Evolutionary conservation across 2,113 vertebrate genomes (phyloP).

Genomic region (Calidris pygmaea): DNA sequence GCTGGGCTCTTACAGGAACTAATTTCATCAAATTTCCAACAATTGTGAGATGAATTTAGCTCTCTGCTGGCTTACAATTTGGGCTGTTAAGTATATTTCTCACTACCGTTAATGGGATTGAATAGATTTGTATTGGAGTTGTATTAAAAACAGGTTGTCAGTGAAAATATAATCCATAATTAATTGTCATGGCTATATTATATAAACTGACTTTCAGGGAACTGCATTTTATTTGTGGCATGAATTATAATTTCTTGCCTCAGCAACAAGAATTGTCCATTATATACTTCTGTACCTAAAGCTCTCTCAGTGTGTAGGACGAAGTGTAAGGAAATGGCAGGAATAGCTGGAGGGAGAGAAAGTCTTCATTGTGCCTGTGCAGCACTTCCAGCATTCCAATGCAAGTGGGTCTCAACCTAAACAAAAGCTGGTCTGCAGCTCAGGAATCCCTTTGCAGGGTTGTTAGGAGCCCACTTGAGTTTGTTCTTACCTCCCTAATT

Average conservation of each 20-base stretch:
- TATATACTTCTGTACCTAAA: background rate
- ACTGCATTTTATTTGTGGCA: background rate
- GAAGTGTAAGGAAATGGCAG: background rate
- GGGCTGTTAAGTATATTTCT: background rate
- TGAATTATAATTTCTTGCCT: background rate
- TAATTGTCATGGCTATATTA: background rate
- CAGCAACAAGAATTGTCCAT: background rate
- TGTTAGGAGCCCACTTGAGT: conserved; percentile 17
- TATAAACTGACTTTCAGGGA: background rate
- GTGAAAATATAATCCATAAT: background rate
- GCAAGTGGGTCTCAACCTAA: conserved; percentile 2
- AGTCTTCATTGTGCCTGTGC: conserved; percentile 15
- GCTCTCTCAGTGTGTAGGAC: background rate
- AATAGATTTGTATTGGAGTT: background rate
- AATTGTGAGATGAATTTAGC: background rate
- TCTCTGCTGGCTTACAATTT: background rate
- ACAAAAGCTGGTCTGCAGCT: conserved; percentile 41
- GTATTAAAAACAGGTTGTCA: background rate
- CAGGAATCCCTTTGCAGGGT: background rate
- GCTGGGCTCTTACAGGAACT: background rate
- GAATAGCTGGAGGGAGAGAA: background rate
- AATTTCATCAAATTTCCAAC: background rate
- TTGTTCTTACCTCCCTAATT: background rate
- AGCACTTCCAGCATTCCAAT: conserved; percentile 11
- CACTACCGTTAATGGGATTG: background rate